Percentiles rank a stretch among this genome's conserved stretches.
Evolutionary conservation across 1,140 invertebrate species (phyloP).

Genomic region (Sinella curviseta): DNA sequence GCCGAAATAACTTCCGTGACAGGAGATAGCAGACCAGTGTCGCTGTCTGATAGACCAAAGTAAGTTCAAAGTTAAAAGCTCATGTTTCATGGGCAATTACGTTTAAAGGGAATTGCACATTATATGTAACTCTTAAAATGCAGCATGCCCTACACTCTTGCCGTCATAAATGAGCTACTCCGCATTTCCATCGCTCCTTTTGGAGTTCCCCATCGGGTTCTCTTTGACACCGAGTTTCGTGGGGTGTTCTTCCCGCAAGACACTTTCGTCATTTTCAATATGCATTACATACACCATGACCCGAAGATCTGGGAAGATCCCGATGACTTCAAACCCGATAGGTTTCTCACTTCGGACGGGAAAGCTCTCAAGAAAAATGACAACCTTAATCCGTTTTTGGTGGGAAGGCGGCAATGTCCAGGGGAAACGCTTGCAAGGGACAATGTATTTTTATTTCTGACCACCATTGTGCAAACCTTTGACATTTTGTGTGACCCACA

Average conservation of each 20-base stretch:
- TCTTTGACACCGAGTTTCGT: neutral
- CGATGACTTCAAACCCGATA: constrained; percentile 56
- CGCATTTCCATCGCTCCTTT: neutral
- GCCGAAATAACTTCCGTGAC: constrained; percentile 71
- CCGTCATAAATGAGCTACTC: constrained; percentile 13
- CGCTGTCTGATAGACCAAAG: constrained; percentile 69
- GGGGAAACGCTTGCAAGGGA: constrained; percentile 79
- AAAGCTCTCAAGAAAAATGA: constrained; percentile 6
- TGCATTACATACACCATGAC: constrained; percentile 56
- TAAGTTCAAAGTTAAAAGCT: constrained; percentile 54
- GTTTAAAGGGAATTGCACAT: neutral
- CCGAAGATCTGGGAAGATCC: constrained; percentile 56
- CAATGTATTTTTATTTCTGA: constrained; percentile 80
- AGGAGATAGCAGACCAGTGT: constrained; percentile 68
- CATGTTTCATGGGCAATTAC: neutral
- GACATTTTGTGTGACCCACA: constrained; percentile 61
- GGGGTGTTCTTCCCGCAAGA: constrained; percentile 51
- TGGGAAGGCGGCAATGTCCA: constrained; percentile 63
- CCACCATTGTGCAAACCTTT: constrained; percentile 75
- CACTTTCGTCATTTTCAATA: constrained; percentile 53
- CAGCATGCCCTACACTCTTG: constrained; percentile 25
- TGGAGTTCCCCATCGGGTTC: neutral
- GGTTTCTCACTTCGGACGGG: constrained; percentile 53
- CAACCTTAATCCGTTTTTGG: constrained; percentile 25
- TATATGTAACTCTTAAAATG: neutral